Evolutionary conservation across 2,113 vertebrate genomes (phyloP), one percentile per base, ranked within the genome.

Genomic region (Sebastes fasciatus): DNA sequence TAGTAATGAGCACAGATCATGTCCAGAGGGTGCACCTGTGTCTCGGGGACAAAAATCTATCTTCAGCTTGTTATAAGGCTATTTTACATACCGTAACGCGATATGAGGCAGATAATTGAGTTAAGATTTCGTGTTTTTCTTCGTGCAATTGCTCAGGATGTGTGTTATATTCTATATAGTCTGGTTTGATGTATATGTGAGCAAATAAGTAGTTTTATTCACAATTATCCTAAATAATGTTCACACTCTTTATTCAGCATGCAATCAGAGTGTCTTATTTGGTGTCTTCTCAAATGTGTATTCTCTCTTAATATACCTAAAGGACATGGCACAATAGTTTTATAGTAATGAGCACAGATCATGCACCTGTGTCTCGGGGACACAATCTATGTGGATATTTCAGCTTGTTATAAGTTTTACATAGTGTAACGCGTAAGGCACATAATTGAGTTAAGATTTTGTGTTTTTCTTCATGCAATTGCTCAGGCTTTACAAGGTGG

Each of bases 291-390:
- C 34, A 19, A 0, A 58, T 21, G 23, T 81, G 43, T 14, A 17
- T 42, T 54, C 26, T 74, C n/a, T 69, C 26, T 85, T 17, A 64
- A 61, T 69, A 16, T 66, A 17, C 70, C 4, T 74, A 63, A 77
- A 74, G 17, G 66, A 72, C 68, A 40, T 16, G 19, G 5, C 54
- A 73, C 57, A 62, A 43, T 40, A 45, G 12, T 65, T 83, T 66
- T 87, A 83, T 60, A 80, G 61, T 74, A 83, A 92, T 71, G 40
- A 83, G 80, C 14, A 80, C 42, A 68, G 34, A 83, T 86, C 52
- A 55, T 79, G 67, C 63, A 80, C 65, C 65, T 83, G 82, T 83
- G 74, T 76, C 19, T 64, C 45, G 2, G 60, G 49, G 69, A 77
- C 46, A 58, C 42, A 79, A 34, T 77, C 57, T 80, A 13, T 65